These are phyloP conservation scores for Onychomys leucogaster DNA, from an alignment of 2,797 vertebrate genomes.

Conservation along the genomic window DNA sequence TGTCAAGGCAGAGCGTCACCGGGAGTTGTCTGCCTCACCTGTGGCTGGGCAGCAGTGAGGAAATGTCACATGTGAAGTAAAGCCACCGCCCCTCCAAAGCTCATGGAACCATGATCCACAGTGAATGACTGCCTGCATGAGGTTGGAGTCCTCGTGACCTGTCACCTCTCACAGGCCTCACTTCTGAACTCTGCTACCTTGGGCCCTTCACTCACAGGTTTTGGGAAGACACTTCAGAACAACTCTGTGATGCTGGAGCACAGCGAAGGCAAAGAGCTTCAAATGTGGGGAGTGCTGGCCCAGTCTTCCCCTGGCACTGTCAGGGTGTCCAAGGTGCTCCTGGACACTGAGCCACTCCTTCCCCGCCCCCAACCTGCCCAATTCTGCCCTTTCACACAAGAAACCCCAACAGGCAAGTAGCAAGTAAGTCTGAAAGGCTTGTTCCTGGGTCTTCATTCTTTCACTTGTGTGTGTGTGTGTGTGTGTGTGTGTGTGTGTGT, in stretches of 20 bases:
- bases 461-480: background rate
- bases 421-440: background rate
- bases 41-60: background rate
- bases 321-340: too few relatives aligned
- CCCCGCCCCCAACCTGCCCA: too few relatives aligned
- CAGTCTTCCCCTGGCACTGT: background rate
- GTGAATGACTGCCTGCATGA: background rate
- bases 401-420: background rate
- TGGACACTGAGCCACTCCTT: background rate
- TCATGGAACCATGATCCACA: background rate
- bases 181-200: background rate
- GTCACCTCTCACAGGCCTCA: background rate
- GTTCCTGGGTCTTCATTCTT: background rate
- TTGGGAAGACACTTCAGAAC: background rate
- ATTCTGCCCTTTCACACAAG: accelerated
- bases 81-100: background rate
- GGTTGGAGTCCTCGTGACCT: background rate
- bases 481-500: background rate
- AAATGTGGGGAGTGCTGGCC: too few relatives aligned
- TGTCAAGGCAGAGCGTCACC: background rate
- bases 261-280: background rate
- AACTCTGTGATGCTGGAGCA: background rate
- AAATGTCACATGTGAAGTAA: background rate
- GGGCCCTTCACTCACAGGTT: background rate
- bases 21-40: background rate